Evolutionary conservation across 2,113 vertebrate species (phyloP).

Genomic region (Pluvialis apricaria): DNA sequence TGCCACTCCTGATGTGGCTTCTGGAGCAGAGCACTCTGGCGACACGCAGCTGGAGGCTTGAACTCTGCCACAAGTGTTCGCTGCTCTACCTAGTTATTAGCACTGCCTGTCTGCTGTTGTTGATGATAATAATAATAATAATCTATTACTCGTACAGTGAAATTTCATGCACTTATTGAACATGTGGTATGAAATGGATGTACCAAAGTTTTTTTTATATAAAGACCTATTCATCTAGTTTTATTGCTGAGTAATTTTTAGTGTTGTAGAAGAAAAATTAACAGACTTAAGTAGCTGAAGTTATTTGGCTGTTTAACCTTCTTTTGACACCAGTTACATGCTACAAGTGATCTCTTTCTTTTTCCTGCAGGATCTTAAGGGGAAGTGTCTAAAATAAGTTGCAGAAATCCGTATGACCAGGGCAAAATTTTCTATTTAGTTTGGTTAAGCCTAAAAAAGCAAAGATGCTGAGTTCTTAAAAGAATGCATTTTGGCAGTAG

Average conservation of each 20-base stretch:
- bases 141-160: background rate
- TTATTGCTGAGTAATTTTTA: background rate
- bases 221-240: background rate
- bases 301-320: background rate
- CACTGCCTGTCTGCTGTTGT: background rate
- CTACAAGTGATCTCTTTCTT: background rate
- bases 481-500: background rate
- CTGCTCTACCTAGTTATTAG: background rate
- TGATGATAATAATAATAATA: background rate
- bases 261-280: background rate
- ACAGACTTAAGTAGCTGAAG: background rate
- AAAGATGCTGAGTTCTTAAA: background rate
- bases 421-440: background rate
- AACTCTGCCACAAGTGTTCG: background rate
- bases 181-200: background rate
- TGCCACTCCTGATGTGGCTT: rapidly evolving
- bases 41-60: rapidly evolving
- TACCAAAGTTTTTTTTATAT: background rate
- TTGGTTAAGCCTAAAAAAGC: background rate
- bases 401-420: background rate
- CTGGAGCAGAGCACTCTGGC: no score
- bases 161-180: background rate
- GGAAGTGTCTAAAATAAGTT: background rate
- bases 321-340: background rate
- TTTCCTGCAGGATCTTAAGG: background rate